Percentiles rank a stretch among this genome's conserved stretches.
phyloP scores from a whole-genome alignment of 2,797 vertebrate genomes.

The Huso huso region DNA sequence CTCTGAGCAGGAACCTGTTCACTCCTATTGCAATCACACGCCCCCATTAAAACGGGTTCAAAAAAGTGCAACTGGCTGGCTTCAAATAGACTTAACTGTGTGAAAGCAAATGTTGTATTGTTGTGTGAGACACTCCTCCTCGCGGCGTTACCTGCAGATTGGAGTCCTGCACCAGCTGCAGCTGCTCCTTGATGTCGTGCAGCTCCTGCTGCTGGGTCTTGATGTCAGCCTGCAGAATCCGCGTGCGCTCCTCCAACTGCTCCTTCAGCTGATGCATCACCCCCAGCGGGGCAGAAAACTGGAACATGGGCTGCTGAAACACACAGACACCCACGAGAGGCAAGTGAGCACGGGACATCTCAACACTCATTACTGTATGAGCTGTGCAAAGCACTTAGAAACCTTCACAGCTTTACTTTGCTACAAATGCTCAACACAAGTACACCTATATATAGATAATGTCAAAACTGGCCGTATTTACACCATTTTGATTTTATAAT shows the following conservation, averaged over 20 bases:
- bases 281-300: slow-evolving; percentile 67
- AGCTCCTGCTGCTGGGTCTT: slow-evolving; percentile 74
- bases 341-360: not conserved
- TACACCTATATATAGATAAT: too few species aligned
- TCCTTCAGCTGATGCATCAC: slow-evolving; percentile 78
- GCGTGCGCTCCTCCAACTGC: slow-evolving; percentile 75
- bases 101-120: not conserved
- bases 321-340: slow-evolving; percentile 1
- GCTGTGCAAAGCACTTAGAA: too few species aligned
- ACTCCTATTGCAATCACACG: too few species aligned
- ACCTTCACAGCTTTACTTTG: too few species aligned
- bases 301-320: slow-evolving; percentile 61
- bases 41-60: too few species aligned
- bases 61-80: too few species aligned
- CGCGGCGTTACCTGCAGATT: slow-evolving; percentile 44
- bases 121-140: not conserved
- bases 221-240: slow-evolving; percentile 74
- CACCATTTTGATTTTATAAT: too few species aligned
- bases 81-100: too few species aligned
- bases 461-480: too few species aligned
- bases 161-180: slow-evolving; percentile 69
- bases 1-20: too few species aligned
- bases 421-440: too few species aligned
- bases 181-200: slow-evolving; percentile 76
- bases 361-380: too few species aligned